Conservation (phyloP, 1,140 invertebrate genomes). For the Tetragonula clypearis region DNA sequence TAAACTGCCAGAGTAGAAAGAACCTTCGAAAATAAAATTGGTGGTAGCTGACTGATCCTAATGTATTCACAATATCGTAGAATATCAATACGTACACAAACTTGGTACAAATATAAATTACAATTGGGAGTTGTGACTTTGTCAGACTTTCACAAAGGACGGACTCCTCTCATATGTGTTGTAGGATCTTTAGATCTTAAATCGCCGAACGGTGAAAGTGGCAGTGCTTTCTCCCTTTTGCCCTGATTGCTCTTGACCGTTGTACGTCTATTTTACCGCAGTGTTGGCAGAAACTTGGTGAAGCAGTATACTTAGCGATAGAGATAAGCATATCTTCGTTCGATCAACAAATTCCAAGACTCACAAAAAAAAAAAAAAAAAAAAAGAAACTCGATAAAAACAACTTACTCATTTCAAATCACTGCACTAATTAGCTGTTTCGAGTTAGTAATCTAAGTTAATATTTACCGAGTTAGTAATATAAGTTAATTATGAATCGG, state of each 20-base stretch:
- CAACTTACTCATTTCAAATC: not conserved
- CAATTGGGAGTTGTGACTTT: constrained; percentile 2
- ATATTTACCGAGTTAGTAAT: not conserved
- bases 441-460: not conserved
- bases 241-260: constrained; percentile 29
- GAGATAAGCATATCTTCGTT: not conserved
- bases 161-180: not conserved
- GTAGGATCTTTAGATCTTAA: not conserved
- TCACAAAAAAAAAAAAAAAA: not conserved
- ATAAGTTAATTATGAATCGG: not conserved
- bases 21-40: not conserved
- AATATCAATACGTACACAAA: not conserved
- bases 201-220: constrained; percentile 23
- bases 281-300: not conserved
- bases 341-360: constrained; percentile 2
- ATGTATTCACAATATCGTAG: not conserved
- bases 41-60: not conserved
- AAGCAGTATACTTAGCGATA: not conserved
- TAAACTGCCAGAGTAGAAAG: not conserved
- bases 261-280: not conserved
- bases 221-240: constrained; percentile 24
- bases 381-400: not conserved
- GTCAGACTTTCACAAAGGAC: constrained; percentile 41
- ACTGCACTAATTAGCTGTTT: not conserved
- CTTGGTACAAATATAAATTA: not conserved